A percentile compares a stretch with the other conserved stretches of the same genome.
Evolutionary conservation across 2,888 invertebrate species (phyloP).

Genomic region (Lithophane semibrunnea): DNA sequence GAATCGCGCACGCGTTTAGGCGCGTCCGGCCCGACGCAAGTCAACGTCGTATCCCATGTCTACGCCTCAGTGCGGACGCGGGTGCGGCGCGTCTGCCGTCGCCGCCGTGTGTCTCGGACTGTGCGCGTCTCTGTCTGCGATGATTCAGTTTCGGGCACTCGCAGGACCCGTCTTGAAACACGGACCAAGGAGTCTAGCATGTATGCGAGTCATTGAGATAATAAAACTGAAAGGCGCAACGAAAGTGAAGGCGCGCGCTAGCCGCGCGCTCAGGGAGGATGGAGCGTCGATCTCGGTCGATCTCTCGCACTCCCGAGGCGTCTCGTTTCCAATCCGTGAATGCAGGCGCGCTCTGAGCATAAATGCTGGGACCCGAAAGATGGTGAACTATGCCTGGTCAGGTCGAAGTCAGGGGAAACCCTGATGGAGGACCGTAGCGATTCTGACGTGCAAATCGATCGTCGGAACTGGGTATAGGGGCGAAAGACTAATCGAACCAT

Average conservation of each 20-base stretch:
- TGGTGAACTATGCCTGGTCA: slow-evolving; percentile 94
- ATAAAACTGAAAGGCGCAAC: slow-evolving; percentile 91
- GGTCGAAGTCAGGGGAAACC: slow-evolving; percentile 93
- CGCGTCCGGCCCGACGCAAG: too few species aligned
- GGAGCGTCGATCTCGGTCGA: slow-evolving; percentile 80
- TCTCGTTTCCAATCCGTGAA: slow-evolving; percentile 85
- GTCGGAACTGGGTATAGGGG: slow-evolving; percentile 94
- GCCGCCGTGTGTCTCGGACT: too few species aligned
- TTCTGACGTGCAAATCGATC: slow-evolving; percentile 95
- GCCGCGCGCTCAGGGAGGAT: slow-evolving; percentile 84
- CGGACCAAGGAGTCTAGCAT: slow-evolving; percentile 86
- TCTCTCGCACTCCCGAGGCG: slow-evolving; percentile 91
- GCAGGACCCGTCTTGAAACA: too few species aligned
- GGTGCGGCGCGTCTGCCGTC: too few species aligned
- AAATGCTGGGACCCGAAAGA: slow-evolving; percentile 93
- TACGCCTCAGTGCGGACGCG: too few species aligned
- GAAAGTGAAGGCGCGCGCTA: slow-evolving; percentile 90
- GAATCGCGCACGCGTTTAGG: too few species aligned
- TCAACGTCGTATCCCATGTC: too few species aligned
- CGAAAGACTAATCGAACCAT: slow-evolving; percentile 94
- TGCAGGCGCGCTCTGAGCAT: slow-evolving; percentile 91
- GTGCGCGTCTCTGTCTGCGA: too few species aligned
- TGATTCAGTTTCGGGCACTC: too few species aligned
- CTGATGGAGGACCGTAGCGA: slow-evolving; percentile 93
- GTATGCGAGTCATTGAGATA: slow-evolving; percentile 92